Evolutionary conservation across 1,140 invertebrate species (phyloP), one percentile per base, ranked within the genome.

Genomic region (Platorchestia sp.): DNA sequence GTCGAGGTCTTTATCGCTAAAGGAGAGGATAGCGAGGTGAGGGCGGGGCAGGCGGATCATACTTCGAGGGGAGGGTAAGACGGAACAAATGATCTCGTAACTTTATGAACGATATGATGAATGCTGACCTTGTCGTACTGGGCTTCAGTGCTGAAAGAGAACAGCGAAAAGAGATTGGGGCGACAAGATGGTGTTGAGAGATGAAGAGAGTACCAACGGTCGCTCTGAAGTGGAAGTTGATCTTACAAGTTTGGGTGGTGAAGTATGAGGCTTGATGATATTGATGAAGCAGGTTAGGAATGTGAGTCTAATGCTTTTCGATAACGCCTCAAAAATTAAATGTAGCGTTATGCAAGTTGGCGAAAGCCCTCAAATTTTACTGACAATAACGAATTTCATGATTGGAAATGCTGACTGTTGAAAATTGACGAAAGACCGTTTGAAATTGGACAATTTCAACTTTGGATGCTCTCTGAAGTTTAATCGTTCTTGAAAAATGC

Each of bases 1-100:
- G 41, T 43, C 91, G 19, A 44, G 91, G 43, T 47, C 91, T 47
- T 40, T 93, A 47, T 45, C 91, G 43, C 91, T 93, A 42, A 93
- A 93, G 91, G 91, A 93, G 36, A 44, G 91, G 43, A 93, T 93
- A 93, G 91, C 43, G 91, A 93, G 91, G 91, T 93, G 91, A 93
- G 91, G 91, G 91, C 41, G 43, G 43, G 43, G 42, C 43, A 89
- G 42, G 27, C 59, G 59, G 59, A 75, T 75, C 59, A 51, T 51
- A 51, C 47, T 51, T 19, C 19, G 6, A 10, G 47, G 19, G 19
- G 47, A 10, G 59, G 59, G 59, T 75, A 75, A 75, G 36, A 10
- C 59, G 59, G 59, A 75, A 22, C 27, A 27, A 3, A 1, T 75
- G 59, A 75, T 14, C n/a, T n/a, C n/a, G n/a, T n/a, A n/a, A n/a